Evolutionary conservation across 2,888 invertebrate genomes (phyloP).

Genomic region (Lithosia quadra): DNA sequence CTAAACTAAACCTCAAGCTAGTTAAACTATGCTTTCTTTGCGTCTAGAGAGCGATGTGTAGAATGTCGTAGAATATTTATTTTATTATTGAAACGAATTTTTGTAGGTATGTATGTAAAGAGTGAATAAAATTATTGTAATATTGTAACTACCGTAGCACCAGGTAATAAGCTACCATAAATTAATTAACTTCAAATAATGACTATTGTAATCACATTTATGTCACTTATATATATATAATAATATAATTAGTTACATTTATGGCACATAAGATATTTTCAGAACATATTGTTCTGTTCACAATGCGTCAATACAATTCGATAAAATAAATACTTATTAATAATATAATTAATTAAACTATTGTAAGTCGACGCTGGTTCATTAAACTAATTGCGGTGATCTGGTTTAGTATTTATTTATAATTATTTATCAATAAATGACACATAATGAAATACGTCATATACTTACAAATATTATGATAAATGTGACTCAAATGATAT

Average conservation of each 20-base stretch:
- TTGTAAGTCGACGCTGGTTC: background rate
- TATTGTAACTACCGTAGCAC: background rate
- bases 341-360: background rate
- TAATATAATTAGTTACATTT: background rate
- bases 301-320: background rate
- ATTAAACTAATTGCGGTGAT: background rate
- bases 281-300: background rate
- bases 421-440: background rate
- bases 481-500: no score
- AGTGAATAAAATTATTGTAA: background rate
- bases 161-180: background rate
- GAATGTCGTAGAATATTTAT: no score
- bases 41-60: no score
- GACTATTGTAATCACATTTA: background rate
- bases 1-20: no score
- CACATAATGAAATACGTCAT: conserved; percentile 1
- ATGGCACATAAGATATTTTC: background rate
- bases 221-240: background rate
- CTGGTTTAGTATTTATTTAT: background rate
- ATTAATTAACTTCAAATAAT: background rate
- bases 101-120: no score
- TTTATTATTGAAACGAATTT: no score
- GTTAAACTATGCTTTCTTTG: no score
- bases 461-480: no score
- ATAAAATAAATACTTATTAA: no score